These are phyloP conservation scores for Xiphydria camelus DNA, from an alignment of 2,888 invertebrate genomes.

Conservation along the genomic window DNA sequence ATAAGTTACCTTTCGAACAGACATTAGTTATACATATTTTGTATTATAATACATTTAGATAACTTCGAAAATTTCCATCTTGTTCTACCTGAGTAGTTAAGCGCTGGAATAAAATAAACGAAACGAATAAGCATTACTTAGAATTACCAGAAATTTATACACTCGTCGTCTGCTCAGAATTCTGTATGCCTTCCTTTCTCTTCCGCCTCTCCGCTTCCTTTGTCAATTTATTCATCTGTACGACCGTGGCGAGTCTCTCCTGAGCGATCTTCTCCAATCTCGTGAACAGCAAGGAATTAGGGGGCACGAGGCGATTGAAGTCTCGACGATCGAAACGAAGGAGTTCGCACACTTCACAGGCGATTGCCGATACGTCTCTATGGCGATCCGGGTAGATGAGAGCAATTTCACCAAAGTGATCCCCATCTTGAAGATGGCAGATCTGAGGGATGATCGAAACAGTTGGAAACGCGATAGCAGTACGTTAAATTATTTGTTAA, in stretches of 20 bases:
- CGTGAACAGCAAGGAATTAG: constrained; percentile 35
- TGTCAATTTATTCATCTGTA: constrained; percentile 18
- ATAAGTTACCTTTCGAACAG: no score
- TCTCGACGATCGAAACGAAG: constrained; percentile 61
- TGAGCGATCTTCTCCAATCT: constrained; percentile 37
- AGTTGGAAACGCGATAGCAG: no score
- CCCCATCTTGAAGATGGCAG: constrained; percentile 64
- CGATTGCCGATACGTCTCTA: constrained; percentile 62
- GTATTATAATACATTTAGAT: no score
- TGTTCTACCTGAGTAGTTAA: no score
- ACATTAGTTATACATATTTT: no score
- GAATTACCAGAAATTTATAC: no score
- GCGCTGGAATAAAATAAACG: no score
- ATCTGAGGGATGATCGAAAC: constrained; percentile 52
- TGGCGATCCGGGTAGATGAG: constrained; percentile 60
- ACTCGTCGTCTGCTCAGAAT: no score
- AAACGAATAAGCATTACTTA: no score
- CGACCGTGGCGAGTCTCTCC: constrained; percentile 26
- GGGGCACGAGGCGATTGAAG: constrained; percentile 53
- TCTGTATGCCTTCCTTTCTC: constrained; percentile 7
- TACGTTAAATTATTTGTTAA: no score
- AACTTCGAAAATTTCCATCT: no score
- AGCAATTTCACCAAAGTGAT: constrained; percentile 60
- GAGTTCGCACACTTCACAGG: constrained; percentile 65
- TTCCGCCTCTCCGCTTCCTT: constrained; percentile 10